phyloP scores from a whole-genome alignment of 1,140 invertebrate species.

The Drosophila athabasca region DNA sequence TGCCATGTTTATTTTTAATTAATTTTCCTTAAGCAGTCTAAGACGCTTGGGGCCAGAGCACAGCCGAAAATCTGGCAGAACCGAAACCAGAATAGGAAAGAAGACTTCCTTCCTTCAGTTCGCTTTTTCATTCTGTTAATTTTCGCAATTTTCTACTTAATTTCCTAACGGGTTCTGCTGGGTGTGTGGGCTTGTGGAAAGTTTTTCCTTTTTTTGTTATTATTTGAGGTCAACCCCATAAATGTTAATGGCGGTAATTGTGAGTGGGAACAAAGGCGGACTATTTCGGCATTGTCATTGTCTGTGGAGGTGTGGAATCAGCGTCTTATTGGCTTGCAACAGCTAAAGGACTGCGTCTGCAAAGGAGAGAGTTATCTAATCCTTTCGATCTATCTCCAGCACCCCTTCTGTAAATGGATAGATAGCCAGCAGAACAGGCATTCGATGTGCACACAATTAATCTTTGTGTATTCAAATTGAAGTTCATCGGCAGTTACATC shows the following conservation, averaged over 20 bases:
- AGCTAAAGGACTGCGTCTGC: too few species aligned
- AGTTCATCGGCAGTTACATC: too few species aligned
- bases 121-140: conserved; percentile 58
- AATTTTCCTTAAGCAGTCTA: conserved; percentile 81
- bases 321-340: too few species aligned
- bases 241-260: conserved; percentile 69
- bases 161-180: conserved; percentile 60
- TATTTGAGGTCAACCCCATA: conserved; percentile 56
- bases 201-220: conserved; percentile 2
- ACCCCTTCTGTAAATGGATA: too few species aligned
- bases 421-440: too few species aligned
- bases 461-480: too few species aligned
- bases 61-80: conserved; percentile 21
- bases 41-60: conserved; percentile 49
- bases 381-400: too few species aligned
- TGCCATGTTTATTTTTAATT: conserved; percentile 83
- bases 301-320: too few species aligned
- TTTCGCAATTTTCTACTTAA: conserved; percentile 80
- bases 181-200: conserved; percentile 7
- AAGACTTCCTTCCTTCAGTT: conserved; percentile 31
- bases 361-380: too few species aligned
- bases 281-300: background rate
- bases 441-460: too few species aligned
- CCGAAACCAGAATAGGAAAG: background rate
- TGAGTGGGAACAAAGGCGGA: conserved; percentile 25